Conservation (phyloP, 2,113 vertebrate species). For the Phaethornis superciliosus region DNA sequence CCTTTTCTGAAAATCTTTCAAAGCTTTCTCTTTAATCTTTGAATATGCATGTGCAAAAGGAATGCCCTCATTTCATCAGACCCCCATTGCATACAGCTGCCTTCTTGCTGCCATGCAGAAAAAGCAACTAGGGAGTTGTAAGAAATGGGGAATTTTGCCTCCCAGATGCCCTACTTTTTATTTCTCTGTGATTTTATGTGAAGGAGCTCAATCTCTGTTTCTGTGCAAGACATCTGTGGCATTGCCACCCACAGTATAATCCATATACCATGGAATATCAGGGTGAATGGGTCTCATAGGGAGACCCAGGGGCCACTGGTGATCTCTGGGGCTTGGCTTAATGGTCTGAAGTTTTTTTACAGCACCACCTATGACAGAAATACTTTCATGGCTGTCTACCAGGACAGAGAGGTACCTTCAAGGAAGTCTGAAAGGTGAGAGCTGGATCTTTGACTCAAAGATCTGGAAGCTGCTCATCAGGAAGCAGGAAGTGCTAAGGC, state of each 20-base stretch:
- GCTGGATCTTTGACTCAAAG: not conserved
- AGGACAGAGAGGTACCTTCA: not conserved
- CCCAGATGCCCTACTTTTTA: slow-evolving; percentile 29
- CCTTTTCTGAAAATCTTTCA: slow-evolving; percentile 62
- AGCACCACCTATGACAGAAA: not conserved
- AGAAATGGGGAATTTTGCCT: not conserved
- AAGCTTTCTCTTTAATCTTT: slow-evolving; percentile 63
- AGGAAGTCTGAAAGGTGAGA: not conserved
- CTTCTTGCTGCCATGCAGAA: not conserved
- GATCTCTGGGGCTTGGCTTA: not conserved
- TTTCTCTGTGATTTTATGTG: slow-evolving; percentile 14
- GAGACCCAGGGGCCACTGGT: not conserved
- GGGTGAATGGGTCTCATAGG: not conserved
- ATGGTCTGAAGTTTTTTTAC: not conserved
- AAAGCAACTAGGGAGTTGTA: slow-evolving; percentile 29
- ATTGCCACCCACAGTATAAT: not conserved
- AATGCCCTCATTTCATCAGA: slow-evolving; percentile 49
- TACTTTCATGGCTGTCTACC: not conserved
- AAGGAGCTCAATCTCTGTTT: not conserved
- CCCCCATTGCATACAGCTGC: slow-evolving; percentile 15
- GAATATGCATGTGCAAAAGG: slow-evolving; percentile 43
- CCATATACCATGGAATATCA: not conserved
- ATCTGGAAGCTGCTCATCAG: not conserved
- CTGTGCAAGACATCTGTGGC: not conserved
- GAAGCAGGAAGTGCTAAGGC: not conserved